These are phyloP conservation scores for Hippolais icterina DNA, from an alignment of 2,113 vertebrate species.

Conservation along the genomic window DNA sequence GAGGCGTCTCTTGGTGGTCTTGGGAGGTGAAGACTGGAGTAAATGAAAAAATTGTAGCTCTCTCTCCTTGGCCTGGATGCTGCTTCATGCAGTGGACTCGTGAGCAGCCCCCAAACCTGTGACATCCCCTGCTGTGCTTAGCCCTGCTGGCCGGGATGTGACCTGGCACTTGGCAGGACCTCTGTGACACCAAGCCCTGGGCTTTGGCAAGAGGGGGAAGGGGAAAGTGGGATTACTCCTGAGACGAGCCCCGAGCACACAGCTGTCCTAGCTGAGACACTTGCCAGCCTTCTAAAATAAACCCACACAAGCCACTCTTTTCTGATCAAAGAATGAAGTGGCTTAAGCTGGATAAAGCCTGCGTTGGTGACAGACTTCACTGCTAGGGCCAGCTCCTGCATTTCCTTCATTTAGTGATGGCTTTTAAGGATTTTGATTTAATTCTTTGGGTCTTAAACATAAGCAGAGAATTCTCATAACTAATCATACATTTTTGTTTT, in stretches of 20 bases:
- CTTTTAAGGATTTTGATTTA: conserved; percentile 68
- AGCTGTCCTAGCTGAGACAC: conserved; percentile 34
- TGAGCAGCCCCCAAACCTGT: fast-evolving
- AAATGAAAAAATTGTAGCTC: fast-evolving
- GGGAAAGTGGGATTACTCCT: not conserved
- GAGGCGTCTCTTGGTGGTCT: not conserved
- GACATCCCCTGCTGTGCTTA: not conserved
- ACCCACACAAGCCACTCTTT: conserved; percentile 15
- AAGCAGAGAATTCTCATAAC: conserved; percentile 47
- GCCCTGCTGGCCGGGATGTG: not conserved
- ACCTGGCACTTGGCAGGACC: not conserved
- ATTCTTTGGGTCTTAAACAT: conserved; percentile 57
- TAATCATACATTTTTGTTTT: conserved; percentile 53
- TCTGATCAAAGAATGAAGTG: conserved; percentile 69
- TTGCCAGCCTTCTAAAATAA: conserved; percentile 48
- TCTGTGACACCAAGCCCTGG: not conserved
- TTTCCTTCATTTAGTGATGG: conserved; percentile 53
- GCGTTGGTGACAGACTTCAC: conserved; percentile 65
- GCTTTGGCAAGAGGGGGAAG: not conserved
- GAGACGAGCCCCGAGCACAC: not conserved
- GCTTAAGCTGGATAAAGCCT: conserved; percentile 68
- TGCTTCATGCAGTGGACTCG: not conserved
- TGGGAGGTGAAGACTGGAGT: not conserved
- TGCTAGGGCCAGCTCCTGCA: conserved; percentile 31
- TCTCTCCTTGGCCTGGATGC: not conserved